These are phyloP conservation scores for Matsumurasca onukii DNA, from an alignment of 1,140 invertebrate species.

Conservation along the genomic window DNA sequence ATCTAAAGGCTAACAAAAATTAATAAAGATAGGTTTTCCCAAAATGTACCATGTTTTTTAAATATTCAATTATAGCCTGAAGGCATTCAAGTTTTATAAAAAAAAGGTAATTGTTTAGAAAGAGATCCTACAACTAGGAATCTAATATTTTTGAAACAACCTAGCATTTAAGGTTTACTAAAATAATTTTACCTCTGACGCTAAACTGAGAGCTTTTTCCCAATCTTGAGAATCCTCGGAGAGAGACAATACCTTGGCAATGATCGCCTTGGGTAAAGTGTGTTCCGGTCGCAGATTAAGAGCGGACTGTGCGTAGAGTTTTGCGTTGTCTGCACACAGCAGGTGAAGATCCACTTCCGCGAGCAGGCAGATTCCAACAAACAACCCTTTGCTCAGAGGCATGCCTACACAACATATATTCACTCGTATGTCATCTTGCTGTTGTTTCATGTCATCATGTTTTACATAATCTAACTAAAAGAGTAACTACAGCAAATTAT, in stretches of 20 bases:
- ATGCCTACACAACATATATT: background rate
- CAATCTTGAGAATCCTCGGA: slow-evolving; percentile 1
- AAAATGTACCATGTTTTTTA: too few relatives aligned
- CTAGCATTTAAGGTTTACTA: too few relatives aligned
- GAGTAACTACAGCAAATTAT: too few relatives aligned
- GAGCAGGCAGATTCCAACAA: background rate
- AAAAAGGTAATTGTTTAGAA: too few relatives aligned
- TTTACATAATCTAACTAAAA: too few relatives aligned
- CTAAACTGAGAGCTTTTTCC: slow-evolving; percentile 4
- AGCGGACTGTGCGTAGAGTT: slow-evolving; percentile 55
- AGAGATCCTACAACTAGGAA: too few relatives aligned
- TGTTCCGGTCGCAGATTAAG: background rate
- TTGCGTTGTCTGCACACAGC: slow-evolving; percentile 40
- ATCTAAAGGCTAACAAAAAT: too few relatives aligned
- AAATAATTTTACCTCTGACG: background rate
- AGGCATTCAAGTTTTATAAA: too few relatives aligned
- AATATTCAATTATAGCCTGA: too few relatives aligned
- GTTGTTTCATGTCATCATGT: too few relatives aligned
- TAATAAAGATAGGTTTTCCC: too few relatives aligned
- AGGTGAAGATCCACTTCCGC: background rate
- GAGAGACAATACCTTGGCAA: background rate
- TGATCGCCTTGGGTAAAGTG: background rate
- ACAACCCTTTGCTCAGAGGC: slow-evolving; percentile 4
- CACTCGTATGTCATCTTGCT: background rate
- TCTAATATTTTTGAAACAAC: too few relatives aligned